Evolutionary conservation across 2,888 invertebrate species (phyloP), one percentile per base, ranked within the genome.

Genomic region (Amphipyra tragopoginis): DNA sequence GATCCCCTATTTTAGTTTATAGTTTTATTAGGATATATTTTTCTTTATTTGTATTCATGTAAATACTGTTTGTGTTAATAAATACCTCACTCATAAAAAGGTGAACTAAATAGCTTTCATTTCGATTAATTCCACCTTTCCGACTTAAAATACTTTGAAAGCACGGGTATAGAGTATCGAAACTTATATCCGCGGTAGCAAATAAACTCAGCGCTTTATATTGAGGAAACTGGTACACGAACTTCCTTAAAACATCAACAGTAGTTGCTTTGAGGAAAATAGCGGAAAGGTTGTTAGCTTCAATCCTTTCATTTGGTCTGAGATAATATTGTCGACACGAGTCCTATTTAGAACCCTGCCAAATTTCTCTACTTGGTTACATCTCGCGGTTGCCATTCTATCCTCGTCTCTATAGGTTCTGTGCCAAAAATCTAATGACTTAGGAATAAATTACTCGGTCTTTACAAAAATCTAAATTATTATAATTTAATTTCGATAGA

Each of bases 181-280:
- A 72, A 75, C 72, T 71, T 76, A 51, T 56, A 38, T 56, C 43
- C 36, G 1, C 53, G 50, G 39, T 40, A 47, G 65, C 39, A 51
- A 64, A 72, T 71, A 71, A 76, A 75, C 49, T 56, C 43, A 39
- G 38, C n/a, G 76, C 43, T 72, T 72, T 64, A 76, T 56, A 65
- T 76, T 47, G 42, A 42, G 45, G 42, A 53, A 75, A 63, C 52
- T 56, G 34, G 64, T 47, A 53, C 45, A 50, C 29, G 0, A 54
- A 76, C 39, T 71, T 56, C 33, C 45, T 56, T 33, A 26, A 40
- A 44, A 44, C 50, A 56, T 51, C 54, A 44, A 48, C 4, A 21
- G 43, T 45, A 42, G 34, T 38, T 21, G 38, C 51, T 65, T 52
- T 40, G 21, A 40, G 34, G 33, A 44, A 72, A 59, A 71, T 71